Percentiles rank a stretch among this genome's conserved stretches.
Evolutionary conservation across 2,888 invertebrate genomes (phyloP).

Genomic region (Amphipoea oculea): DNA sequence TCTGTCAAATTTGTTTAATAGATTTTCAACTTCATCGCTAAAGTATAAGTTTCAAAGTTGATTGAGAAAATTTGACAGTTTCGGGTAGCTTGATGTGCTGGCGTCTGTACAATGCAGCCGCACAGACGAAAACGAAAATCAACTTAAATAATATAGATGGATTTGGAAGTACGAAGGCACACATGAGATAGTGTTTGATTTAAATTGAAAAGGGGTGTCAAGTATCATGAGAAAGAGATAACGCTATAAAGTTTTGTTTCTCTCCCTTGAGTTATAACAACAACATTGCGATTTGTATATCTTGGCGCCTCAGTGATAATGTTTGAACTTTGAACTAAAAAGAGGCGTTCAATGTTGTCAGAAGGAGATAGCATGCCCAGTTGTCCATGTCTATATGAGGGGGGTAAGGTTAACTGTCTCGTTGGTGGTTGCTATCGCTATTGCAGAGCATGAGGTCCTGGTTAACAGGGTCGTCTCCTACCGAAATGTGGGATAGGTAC

Average conservation of each 20-base stretch:
- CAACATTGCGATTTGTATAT: constrained; percentile 7
- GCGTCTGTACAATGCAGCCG: no score
- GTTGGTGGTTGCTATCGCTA: neutral
- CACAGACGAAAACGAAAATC: no score
- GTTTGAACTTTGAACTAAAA: constrained; percentile 24
- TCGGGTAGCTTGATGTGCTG: no score
- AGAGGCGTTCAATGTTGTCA: neutral
- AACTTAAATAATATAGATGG: neutral
- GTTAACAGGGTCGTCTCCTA: no score
- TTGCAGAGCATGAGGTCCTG: neutral
- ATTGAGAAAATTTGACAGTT: no score
- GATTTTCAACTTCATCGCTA: no score
- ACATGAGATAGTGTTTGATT: neutral
- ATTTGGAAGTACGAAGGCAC: neutral
- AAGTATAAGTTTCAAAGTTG: no score
- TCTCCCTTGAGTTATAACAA: neutral
- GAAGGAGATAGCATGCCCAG: neutral
- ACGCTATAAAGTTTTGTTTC: neutral
- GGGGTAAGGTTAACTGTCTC: neutral
- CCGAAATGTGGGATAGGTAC: neutral
- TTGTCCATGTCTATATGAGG: neutral
- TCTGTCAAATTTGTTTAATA: no score
- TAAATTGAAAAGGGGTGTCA: neutral
- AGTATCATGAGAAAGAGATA: constrained; percentile 1
- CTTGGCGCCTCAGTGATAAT: constrained; percentile 18